Evolutionary conservation across 2,113 vertebrate genomes (phyloP), one percentile per base, ranked within the genome.

Genomic region (Camelus bactrianus): DNA sequence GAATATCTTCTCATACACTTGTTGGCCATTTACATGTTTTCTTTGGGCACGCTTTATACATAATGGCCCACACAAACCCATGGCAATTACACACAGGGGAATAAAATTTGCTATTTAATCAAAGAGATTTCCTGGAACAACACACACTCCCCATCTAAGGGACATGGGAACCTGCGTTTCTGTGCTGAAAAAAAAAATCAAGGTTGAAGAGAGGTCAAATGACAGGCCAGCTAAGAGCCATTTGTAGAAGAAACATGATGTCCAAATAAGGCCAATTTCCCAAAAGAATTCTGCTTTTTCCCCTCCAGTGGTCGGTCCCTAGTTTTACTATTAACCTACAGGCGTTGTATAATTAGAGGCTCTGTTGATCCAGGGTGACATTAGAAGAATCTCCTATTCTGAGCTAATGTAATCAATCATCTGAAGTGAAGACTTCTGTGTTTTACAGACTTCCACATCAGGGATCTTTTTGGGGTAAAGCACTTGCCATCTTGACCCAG

Each of bases 371-470:
- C 52, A 38, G 42, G 32, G 28, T 89, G n/a, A 84, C 58, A 30
- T 14, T n/a, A 38, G 30, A 84, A 91, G n/a, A 76, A 82, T 69
- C 17, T 94, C 28, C 15, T 67, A 64, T 84, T 92, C 83, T 64
- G 79, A 93, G 79, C 30, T 38, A 81, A 94, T 8, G 12, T 38
- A 11, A 69, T 81, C 62, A 54, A 52, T 81, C 56, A 54, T 72
- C 38, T 86, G 65, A 65, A 90, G 69, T 72, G 56, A 93, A 64
- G 42, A 6, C 30, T 52, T 89, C 54, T 62, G n/a, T 62, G 42
- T 92, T 89, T 52, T 58, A 60, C 11, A 30, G 81, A n/a, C 28
- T 94, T 89, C 77, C 90, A 67, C 89, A 89, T 91, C 46, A 84
- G 84, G 22, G 26, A 65, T 52, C 76, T 64, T 84, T 86, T 8